Base-by-base conservation (phyloP, 2,888 invertebrate genomes). In the Sipunculus nudus region DNA sequence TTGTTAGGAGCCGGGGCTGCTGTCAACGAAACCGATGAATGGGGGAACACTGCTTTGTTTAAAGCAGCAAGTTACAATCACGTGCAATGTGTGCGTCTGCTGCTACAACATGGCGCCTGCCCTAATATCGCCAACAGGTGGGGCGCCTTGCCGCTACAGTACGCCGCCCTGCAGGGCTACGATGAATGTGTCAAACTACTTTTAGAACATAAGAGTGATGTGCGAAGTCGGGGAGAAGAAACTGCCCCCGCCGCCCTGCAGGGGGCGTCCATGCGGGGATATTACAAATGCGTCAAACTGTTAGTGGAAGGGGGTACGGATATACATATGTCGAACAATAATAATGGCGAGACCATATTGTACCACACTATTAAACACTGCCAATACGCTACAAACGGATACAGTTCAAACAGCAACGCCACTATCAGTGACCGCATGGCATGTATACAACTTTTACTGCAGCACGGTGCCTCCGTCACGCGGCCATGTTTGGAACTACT, bases 81-180 rank as follows among this genome's bases (percentile, higher is more conserved):
- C 79, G 90, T 90, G 77, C 85, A 86, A 53, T 86, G 87, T 59
- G 86, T 86, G 10, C 78, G 81, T 71, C 85, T 91, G 38, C 86
- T 94, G 2, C 85, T 94, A 26, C 91, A 93, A 75, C 88, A 91
- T 69, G 94, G 94, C 0, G 94, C 94, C 0, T 91, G 93, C 82
- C 92, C 94, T 4, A 93, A 94, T 84, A 92, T 13, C 3, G 39
- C 49, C 45, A 65, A 65, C 55, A 38, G 49, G 25, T 65, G 65
- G 65, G 65, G 61, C 2, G 61, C 59, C 28, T 35, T 54, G 19
- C 61, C 65, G 4, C 29, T 65, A 16, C 65, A 65, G 28, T 62
- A 62, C 25, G 65, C 65, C 13, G 45, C 50, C 25, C 40, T 48
- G 16, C 59, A 58, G 43, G 65, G 61, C 3, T 32, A 62, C 29